Base-by-base conservation (phyloP, 2,797 vertebrate genomes). In the Melanotaenia nigrans region DNA sequence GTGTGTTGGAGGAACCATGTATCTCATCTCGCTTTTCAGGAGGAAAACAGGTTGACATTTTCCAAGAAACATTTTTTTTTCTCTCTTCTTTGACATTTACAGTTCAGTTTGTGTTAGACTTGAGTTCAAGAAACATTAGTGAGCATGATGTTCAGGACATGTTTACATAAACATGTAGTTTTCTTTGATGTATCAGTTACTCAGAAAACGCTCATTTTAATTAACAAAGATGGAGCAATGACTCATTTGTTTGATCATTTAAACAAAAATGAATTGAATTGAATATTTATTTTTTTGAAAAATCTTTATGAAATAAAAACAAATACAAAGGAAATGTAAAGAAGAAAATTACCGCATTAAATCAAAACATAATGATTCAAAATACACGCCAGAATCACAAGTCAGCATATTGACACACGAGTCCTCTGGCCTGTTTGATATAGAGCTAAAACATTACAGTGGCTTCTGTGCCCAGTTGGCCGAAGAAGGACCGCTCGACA, bases 401-500 rank as follows among this genome's bases (percentile, higher is more conserved):
- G 62, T 83, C 77, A 71, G 42, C 47, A 55, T 68, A 59, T 58
- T 42, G 24, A 30, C 45, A 40, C 70, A 69, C 1, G 53, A 71
- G 59, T 79, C 59, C 63, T 70, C 24, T 30, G 73, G 47, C 61
- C 47, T 58, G 69, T 71, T 71, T 71, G 49, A 81, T 74, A 33
- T 61, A 30, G 65, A 83, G 71, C 77, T 40, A 63, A 73, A 75
- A 63, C 73, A 53, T 33, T 76, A 83, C 66, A 33, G 5, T 38
- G 65, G 69, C 65, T 61, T 47, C 68, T 77, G 78, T 64, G 71
- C 71, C 82, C 89, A 81, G 81, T 79, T 84, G 67, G 79, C 84
- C 75, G 10, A 40, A 71, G 78, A 81, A 90, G 90, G 83, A 86
- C 81, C 73, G 85, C 84, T 87, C 65, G 65, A 86, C 82, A 83